phyloP scores from a whole-genome alignment of 2,797 vertebrate genomes.

The Thripadectes ignobilis region DNA sequence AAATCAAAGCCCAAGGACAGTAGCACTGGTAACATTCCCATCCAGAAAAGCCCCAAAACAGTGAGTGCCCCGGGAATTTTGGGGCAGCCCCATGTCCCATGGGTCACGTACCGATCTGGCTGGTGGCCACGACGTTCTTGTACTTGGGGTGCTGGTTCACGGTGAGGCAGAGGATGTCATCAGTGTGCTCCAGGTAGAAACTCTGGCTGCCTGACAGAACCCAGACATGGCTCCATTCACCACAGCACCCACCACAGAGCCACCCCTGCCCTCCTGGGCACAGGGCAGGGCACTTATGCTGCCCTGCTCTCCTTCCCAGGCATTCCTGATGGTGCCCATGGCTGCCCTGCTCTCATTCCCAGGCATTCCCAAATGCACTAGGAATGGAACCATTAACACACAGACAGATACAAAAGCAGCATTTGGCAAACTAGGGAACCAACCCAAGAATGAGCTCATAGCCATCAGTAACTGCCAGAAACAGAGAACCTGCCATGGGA shows the following conservation, averaged over 20 bases:
- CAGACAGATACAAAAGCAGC: fast-evolving
- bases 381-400: not conserved
- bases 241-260: not conserved
- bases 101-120: conserved; percentile 90
- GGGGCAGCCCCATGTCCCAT: not conserved
- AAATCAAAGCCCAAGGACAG: not conserved
- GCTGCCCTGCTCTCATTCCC: not conserved
- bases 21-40: not conserved
- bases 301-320: not conserved
- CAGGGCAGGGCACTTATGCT: not conserved
- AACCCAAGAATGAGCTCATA: not conserved
- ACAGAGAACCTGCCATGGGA: not conserved
- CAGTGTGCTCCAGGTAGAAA: conserved; percentile 97
- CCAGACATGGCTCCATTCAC: not conserved
- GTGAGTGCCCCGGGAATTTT: not conserved
- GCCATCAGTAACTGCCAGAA: not conserved
- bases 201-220: conserved; percentile 89
- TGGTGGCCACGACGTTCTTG: conserved; percentile 93
- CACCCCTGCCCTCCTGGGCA: not conserved
- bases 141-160: conserved; percentile 98
- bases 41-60: not conserved
- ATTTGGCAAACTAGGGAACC: not conserved
- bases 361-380: not conserved
- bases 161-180: conserved; percentile 96
- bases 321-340: not conserved